phyloP scores from a whole-genome alignment of 2,113 vertebrate species.

The Bungarus multicinctus region DNA sequence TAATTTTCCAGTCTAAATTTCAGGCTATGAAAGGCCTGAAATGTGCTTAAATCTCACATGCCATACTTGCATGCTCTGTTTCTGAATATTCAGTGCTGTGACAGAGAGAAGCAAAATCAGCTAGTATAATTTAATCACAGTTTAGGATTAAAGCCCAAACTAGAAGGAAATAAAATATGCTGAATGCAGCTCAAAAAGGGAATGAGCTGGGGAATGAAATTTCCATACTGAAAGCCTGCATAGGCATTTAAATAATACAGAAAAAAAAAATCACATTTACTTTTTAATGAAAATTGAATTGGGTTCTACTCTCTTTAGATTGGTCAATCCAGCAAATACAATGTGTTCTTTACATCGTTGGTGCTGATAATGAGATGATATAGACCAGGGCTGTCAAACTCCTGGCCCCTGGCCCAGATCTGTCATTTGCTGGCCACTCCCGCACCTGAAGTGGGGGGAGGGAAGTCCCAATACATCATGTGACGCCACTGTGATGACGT shows the following conservation, averaged over 20 bases:
- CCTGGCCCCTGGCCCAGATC: no score
- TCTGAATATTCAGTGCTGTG: not conserved
- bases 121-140: not conserved
- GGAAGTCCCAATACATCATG: no score
- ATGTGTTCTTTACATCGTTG: not conserved
- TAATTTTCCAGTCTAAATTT: not conserved
- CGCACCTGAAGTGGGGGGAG: no score
- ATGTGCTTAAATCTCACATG: not conserved
- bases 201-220: rapidly evolving
- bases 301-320: not conserved
- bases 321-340: not conserved
- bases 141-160: not conserved
- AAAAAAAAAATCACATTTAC: not conserved
- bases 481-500: no score
- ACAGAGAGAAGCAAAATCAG: not conserved
- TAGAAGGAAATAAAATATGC: not conserved
- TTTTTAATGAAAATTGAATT: not conserved
- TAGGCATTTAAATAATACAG: not conserved
- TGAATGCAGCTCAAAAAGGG: not conserved
- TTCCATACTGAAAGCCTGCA: rapidly evolving
- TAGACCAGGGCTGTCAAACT: not conserved
- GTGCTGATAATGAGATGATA: not conserved
- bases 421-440: no score
- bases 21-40: not conserved
- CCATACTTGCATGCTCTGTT: not conserved